These are phyloP conservation scores for Aptenodytes forsteri DNA, from an alignment of 2,113 vertebrate species.

Conservation along the genomic window DNA sequence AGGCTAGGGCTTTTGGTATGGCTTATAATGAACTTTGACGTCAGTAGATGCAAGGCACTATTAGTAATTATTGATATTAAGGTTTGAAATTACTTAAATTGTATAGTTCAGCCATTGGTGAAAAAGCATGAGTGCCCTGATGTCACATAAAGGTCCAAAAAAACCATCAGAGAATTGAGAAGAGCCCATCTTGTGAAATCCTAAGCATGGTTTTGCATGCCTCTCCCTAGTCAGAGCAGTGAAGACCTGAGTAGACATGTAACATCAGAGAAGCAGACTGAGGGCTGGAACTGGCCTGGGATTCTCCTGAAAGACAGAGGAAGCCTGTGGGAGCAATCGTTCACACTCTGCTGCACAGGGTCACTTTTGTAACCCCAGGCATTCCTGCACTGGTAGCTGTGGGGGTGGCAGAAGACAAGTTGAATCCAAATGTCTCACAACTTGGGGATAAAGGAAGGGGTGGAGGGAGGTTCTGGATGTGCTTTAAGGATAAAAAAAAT, in stretches of 20 bases:
- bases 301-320: not conserved
- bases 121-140: not conserved
- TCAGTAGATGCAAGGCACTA: not conserved
- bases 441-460: not conserved
- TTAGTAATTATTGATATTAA: not conserved
- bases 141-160: not conserved
- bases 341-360: not conserved
- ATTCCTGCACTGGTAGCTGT: not conserved
- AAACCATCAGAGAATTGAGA: not conserved
- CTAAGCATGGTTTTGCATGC: not conserved
- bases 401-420: not conserved
- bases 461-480: not conserved
- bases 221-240: not conserved
- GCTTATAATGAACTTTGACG: not conserved
- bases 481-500: not conserved
- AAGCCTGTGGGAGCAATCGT: not conserved
- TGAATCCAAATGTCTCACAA: not conserved
- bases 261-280: not conserved
- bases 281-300: not conserved
- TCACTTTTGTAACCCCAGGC: not conserved
- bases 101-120: not conserved
- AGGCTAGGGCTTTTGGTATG: not conserved
- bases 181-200: not conserved
- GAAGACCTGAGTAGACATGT: not conserved
- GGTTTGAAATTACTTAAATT: not conserved